These are phyloP conservation scores for Sphyrna mokarran DNA, from an alignment of 2,113 vertebrate genomes.

Conservation along the genomic window DNA sequence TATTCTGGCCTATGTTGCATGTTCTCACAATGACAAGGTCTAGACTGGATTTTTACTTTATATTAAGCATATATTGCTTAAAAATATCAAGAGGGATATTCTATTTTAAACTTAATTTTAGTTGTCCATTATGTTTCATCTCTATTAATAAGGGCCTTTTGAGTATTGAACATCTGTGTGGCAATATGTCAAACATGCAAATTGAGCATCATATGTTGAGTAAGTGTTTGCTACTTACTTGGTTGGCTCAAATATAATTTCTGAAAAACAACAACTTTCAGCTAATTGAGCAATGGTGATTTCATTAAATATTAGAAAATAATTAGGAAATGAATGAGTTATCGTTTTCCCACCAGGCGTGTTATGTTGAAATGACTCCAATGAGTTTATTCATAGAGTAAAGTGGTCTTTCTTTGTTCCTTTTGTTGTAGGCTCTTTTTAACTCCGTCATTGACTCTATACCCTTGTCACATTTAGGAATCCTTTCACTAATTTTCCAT, in stretches of 20 bases:
- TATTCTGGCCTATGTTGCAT: neutral
- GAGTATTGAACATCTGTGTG: neutral
- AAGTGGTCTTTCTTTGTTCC: neutral
- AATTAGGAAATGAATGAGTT: neutral
- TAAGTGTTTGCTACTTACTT: neutral
- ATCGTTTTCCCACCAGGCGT: neutral
- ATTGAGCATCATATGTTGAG: neutral
- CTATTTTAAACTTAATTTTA: neutral
- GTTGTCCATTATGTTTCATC: neutral
- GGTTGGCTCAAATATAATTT: neutral
- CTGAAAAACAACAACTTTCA: neutral
- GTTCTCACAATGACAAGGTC: neutral
- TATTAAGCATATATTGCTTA: neutral
- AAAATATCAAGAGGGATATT: neutral
- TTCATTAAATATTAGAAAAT: neutral
- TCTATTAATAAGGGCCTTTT: neutral
- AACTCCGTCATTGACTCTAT: neutral
- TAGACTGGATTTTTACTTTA: neutral
- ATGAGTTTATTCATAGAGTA: neutral
- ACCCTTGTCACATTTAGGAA: neutral
- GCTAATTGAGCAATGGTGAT: neutral
- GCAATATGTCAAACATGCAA: neutral
- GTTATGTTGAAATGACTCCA: neutral
- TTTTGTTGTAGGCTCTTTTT: neutral
- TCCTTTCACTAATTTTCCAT: neutral